Percentiles rank a stretch among this genome's conserved stretches.
Conservation (phyloP, 2,113 vertebrate genomes). For the Hippoglossus stenolepis region DNA sequence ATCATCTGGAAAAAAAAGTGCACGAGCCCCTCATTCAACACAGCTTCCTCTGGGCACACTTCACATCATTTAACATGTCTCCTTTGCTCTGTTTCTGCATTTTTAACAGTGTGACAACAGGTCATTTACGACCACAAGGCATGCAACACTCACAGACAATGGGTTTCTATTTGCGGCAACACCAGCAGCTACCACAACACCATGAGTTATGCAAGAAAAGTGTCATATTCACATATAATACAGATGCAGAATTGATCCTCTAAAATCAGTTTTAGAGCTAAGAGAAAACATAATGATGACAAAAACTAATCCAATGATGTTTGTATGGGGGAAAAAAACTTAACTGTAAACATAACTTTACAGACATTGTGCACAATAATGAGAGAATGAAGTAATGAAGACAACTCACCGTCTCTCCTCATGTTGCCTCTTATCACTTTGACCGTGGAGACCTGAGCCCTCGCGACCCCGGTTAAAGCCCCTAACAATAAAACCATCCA, state of each 20-base stretch:
- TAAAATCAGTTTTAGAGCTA: too few relatives aligned
- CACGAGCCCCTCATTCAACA: not conserved
- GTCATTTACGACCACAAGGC: too few relatives aligned
- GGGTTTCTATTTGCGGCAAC: too few relatives aligned
- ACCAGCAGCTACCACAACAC: too few relatives aligned
- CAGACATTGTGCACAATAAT: not conserved
- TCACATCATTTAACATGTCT: not conserved
- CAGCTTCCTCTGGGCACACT: not conserved
- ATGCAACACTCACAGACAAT: too few relatives aligned
- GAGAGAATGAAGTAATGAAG: not conserved
- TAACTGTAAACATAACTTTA: too few relatives aligned
- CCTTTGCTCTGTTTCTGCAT: not conserved
- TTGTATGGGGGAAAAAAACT: too few relatives aligned
- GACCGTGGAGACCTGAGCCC: conserved; percentile 59
- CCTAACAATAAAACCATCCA: conserved; percentile 59
- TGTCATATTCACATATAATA: too few relatives aligned
- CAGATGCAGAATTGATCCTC: too few relatives aligned
- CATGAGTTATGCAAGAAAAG: too few relatives aligned
- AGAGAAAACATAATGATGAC: too few relatives aligned
- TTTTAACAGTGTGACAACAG: not conserved
- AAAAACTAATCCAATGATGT: too few relatives aligned
- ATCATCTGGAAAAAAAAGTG: not conserved
- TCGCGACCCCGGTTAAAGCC: conserved; percentile 7
- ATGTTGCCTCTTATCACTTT: conserved; percentile 69
- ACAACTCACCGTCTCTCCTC: conserved; percentile 72